A percentile compares a stretch with the other conserved stretches of the same genome.
These are phyloP conservation scores for Molorchus minor DNA, from an alignment of 2,888 invertebrate genomes.

Conservation along the genomic window DNA sequence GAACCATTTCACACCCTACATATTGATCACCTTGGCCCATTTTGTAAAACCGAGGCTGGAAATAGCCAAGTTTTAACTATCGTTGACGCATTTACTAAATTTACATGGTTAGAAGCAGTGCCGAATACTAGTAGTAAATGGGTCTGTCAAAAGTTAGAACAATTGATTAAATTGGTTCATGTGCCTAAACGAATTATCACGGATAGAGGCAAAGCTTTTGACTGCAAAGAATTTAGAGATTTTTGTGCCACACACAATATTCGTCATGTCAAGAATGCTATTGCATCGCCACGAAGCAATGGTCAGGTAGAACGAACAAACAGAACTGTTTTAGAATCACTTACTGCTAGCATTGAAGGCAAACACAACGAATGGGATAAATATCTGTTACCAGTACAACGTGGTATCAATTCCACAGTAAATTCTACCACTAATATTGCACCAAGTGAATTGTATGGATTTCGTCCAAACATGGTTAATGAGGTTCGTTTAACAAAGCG, in stretches of 20 bases:
- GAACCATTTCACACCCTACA: not conserved
- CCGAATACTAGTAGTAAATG: not conserved
- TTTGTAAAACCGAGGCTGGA: not conserved
- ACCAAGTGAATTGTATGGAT: not conserved
- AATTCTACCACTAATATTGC: not conserved
- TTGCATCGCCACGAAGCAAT: slow-evolving; percentile 20
- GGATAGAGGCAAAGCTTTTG: slow-evolving; percentile 21
- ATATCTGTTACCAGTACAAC: not conserved
- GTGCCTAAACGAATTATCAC: slow-evolving; percentile 17
- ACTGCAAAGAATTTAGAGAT: slow-evolving; percentile 17
- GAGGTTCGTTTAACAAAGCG: not conserved
- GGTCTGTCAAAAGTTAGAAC: not conserved
- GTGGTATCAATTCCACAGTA: not conserved
- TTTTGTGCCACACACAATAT: slow-evolving; percentile 2
- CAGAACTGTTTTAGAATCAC: not conserved
- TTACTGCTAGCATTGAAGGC: not conserved
- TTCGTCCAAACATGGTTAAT: not conserved
- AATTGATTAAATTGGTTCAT: not conserved
- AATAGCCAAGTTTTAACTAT: too few species aligned
- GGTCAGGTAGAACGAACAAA: slow-evolving; percentile 15
- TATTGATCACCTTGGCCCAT: not conserved
- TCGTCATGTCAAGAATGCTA: slow-evolving; percentile 20
- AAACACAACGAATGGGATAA: not conserved
- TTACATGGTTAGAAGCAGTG: not conserved
- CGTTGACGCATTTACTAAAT: not conserved